Conservation (phyloP, 2,797 vertebrate genomes). For the Spea hammondii region DNA sequence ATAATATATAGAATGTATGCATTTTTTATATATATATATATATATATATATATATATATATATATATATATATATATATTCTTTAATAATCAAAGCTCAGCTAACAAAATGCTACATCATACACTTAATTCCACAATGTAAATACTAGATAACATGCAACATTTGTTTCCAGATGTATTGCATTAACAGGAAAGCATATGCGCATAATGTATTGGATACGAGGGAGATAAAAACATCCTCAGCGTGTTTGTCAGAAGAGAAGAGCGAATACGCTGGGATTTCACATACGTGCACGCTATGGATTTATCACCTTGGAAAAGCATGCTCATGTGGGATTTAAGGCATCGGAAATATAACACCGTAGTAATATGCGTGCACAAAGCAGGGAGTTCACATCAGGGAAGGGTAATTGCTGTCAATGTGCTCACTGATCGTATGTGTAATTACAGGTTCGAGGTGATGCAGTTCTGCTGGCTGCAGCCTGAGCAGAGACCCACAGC, state of each 20-base stretch:
- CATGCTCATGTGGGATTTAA: not conserved
- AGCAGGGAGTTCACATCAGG: not conserved
- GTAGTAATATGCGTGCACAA: not conserved
- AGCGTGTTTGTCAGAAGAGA: not conserved
- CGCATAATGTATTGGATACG: too few species aligned
- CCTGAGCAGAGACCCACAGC: conserved; percentile 90
- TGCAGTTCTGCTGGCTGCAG: conserved; percentile 99
- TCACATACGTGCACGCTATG: not conserved
- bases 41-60: too few species aligned
- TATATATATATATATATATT: too few species aligned
- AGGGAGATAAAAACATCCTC: too few species aligned
- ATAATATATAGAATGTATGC: too few species aligned
- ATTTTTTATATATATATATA: too few species aligned
- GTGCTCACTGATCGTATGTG: not conserved
- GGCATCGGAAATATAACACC: not conserved
- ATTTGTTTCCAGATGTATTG: too few species aligned
- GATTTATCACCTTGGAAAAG: conserved; percentile 17
- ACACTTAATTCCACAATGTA: too few species aligned
- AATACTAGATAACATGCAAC: too few species aligned
- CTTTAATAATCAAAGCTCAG: too few species aligned
- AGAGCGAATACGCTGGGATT: not conserved
- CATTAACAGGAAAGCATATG: too few species aligned
- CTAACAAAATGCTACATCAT: too few species aligned
- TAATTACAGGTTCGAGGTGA: conserved; percentile 88
- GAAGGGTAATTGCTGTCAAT: not conserved